phyloP scores from a whole-genome alignment of 2,888 invertebrate species.

The Chironomus tentans region DNA sequence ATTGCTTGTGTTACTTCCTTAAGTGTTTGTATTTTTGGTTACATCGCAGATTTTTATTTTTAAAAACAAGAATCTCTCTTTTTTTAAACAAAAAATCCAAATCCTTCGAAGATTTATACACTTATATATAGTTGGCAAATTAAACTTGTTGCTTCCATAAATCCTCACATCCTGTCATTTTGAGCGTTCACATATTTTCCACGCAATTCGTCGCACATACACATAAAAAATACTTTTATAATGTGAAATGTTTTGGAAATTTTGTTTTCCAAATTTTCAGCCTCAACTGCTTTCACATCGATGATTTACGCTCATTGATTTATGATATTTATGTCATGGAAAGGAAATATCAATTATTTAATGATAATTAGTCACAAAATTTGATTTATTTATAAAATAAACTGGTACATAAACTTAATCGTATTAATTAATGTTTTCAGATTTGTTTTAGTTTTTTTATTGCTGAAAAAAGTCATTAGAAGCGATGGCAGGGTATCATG shows the following conservation, averaged over 20 bases:
- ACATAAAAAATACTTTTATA: neutral
- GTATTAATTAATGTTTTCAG: too few species aligned
- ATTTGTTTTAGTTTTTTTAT: too few species aligned
- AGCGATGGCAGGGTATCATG: neutral
- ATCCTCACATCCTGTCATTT: neutral
- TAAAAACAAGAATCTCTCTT: too few species aligned
- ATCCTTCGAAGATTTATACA: too few species aligned
- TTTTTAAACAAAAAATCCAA: too few species aligned
- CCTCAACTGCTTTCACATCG: neutral
- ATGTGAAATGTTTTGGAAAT: slow-evolving; percentile 16
- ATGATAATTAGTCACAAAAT: neutral
- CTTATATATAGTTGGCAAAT: too few species aligned
- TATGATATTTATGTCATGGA: neutral
- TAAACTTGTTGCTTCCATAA: neutral
- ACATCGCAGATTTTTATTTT: too few species aligned
- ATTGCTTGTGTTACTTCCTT: too few species aligned
- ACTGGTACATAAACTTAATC: too few species aligned
- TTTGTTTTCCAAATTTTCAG: neutral
- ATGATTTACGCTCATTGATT: neutral
- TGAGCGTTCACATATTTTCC: neutral
- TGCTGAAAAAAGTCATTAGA: neutral
- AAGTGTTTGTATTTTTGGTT: too few species aligned
- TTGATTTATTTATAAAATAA: neutral
- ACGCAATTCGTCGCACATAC: neutral
- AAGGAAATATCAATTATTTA: neutral